Evolutionary conservation across 2,888 invertebrate genomes (phyloP), one percentile per base, ranked within the genome.

Genomic region (Noctua fimbriata): DNA sequence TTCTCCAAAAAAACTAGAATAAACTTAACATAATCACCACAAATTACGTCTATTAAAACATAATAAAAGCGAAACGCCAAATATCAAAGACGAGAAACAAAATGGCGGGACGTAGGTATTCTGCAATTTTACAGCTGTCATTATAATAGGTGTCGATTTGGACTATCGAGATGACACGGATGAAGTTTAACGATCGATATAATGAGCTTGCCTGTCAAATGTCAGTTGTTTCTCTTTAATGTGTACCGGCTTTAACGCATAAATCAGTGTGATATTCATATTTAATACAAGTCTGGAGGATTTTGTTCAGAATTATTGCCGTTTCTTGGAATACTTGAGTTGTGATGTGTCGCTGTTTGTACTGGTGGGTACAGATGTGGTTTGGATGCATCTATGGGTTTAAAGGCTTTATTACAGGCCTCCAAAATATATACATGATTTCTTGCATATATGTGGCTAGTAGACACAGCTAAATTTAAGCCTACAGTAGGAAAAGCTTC

Each of bases 221-320:
- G 93, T 93, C 92, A 92, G 88, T 83, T 80, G 89, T 72, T 70
- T 73, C 78, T 72, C 88, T 90, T 91, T 91, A 89, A 90, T 88
- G 88, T 89, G 80, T 83, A 87, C 91, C 88, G 90, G 88, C 90
- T 83, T 77, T 78, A 73, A 77, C 82, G 78, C 90, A 92, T 94
- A 94, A 95, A 95, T 95, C 95, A 95, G 90, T 87, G 78, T 87
- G 91, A 92, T 93, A 94, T 95, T 95, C 93, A 94, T 95, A 94
- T 96, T 95, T 95, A 93, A 95, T 94, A 94, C 90, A 93, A 93
- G 90, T 92, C 89, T 82, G 79, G 86, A 90, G 92, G 93, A 93
- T 93, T 92, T 91, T 93, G 90, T 92, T 91, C 90, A 93, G 94
- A 94, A 93, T 94, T 93, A 94, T 94, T 91, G 91, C 91, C 82